These are phyloP conservation scores for Okapia johnstoni DNA, from an alignment of 2,113 vertebrate species.

Conservation along the genomic window DNA sequence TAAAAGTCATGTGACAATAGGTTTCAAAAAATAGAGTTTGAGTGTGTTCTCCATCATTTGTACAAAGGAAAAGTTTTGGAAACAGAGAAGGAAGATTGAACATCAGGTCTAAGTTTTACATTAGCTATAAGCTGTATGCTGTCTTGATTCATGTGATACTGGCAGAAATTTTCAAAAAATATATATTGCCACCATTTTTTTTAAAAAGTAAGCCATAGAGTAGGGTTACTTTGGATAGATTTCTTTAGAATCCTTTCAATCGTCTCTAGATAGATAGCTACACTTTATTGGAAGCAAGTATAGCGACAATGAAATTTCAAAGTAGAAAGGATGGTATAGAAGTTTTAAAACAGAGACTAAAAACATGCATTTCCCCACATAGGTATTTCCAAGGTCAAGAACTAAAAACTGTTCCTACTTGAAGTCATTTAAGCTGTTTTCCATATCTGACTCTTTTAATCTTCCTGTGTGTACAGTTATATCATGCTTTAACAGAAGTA, in stretches of 20 bases:
- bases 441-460: background rate
- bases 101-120: background rate
- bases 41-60: background rate
- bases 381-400: slow-evolving; percentile 13
- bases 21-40: background rate
- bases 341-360: slow-evolving; percentile 9
- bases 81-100: accelerated
- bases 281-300: background rate
- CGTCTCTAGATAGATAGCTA: background rate
- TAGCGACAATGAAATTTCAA: background rate
- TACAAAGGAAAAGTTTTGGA: background rate
- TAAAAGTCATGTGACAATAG: background rate
- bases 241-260: background rate
- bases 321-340: background rate
- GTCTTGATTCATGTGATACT: background rate
- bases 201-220: background rate
- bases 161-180: background rate
- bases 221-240: background rate
- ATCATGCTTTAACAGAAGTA: background rate
- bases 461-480: background rate
- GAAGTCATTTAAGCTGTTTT: background rate
- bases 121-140: background rate
- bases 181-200: background rate
- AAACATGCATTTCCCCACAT: background rate
- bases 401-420: background rate